A percentile compares a stretch with the other conserved stretches of the same genome.
Evolutionary conservation across 2,113 vertebrate species (phyloP).

Genomic region (Tachuris rubrigastra): DNA sequence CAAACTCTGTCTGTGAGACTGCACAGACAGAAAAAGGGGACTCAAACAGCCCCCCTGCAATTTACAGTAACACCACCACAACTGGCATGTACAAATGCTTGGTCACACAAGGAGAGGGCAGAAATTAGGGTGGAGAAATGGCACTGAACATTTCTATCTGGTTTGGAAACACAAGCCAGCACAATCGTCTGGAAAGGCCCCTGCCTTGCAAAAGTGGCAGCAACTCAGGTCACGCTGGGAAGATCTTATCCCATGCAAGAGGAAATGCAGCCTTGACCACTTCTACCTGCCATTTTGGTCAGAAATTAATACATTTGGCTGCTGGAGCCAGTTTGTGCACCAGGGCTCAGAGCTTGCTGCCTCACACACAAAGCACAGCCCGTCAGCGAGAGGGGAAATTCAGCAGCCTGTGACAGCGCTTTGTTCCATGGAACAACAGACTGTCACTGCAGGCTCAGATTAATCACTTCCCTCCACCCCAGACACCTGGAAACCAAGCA

Average conservation of each 20-base stretch:
- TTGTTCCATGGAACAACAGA: conserved; percentile 62
- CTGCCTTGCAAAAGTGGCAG: not conserved
- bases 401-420: not conserved
- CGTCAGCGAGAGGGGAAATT: not conserved
- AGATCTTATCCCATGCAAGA: not conserved
- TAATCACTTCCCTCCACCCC: conserved; percentile 46
- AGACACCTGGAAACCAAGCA: conserved; percentile 25
- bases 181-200: rapidly evolving
- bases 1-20: not conserved
- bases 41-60: rapidly evolving
- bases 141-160: not conserved
- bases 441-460: conserved; percentile 18
- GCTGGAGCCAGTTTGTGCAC: not conserved
- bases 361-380: not conserved
- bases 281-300: not conserved
- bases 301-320: not conserved
- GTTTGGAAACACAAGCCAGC: not conserved
- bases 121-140: not conserved
- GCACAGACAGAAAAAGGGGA: not conserved
- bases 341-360: not conserved
- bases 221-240: not conserved
- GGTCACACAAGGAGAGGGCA: not conserved
- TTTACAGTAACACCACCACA: not conserved
- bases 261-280: not conserved
- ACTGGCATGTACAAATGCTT: not conserved